Evolutionary conservation across 2,113 vertebrate genomes (phyloP).

Genomic region (Microcebus ravelobensis): DNA sequence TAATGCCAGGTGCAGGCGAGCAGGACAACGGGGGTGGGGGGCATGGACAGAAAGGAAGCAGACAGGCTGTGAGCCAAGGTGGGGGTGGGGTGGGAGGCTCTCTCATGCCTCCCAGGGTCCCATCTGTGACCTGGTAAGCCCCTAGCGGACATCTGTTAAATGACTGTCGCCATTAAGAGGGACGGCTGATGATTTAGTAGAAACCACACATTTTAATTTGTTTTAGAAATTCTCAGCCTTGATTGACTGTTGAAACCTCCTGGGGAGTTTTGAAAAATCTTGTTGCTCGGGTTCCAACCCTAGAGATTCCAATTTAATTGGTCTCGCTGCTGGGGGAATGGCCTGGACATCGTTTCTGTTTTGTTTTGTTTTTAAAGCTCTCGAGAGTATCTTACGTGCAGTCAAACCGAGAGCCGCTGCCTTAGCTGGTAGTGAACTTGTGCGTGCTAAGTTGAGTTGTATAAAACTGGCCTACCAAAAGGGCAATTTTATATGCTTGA

Average conservation of each 20-base stretch:
- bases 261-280: not conserved
- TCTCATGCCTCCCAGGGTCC: not conserved
- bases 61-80: accelerated
- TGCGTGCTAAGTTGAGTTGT: not conserved
- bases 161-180: not conserved
- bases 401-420: not conserved
- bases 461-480: not conserved
- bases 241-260: not conserved
- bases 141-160: not conserved
- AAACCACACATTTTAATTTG: not conserved
- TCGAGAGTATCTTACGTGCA: not conserved
- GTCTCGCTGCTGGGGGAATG: not conserved
- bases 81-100: not conserved
- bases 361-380: not conserved
- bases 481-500: not conserved
- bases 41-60: no score
- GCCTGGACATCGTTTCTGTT: not conserved
- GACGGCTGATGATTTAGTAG: not conserved
- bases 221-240: not conserved
- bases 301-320: not conserved
- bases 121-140: no score
- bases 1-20: not conserved
- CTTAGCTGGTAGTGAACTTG: not conserved
- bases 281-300: not conserved
- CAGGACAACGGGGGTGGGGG: accelerated